Percentiles rank a stretch among this genome's conserved stretches.
Evolutionary conservation across 2,888 invertebrate species (phyloP).

Genomic region (Eugnorisma glareosa): DNA sequence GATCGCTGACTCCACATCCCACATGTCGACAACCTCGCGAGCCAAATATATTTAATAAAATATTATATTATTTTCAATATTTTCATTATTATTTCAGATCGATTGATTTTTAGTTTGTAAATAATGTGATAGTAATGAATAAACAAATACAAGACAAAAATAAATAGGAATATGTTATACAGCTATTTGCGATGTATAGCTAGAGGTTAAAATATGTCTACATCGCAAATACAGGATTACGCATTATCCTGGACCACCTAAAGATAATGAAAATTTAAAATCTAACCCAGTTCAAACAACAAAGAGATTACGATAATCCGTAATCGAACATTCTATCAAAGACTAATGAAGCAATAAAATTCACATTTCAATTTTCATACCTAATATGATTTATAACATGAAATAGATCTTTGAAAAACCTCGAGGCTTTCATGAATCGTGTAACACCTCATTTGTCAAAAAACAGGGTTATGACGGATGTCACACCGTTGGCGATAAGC

Average conservation of each 20-base stretch:
- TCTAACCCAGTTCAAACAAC: not conserved
- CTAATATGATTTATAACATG: slow-evolving; percentile 16
- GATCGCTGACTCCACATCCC: no score
- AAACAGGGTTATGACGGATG: slow-evolving; percentile 5
- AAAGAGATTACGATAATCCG: slow-evolving; percentile 1
- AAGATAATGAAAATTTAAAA: no score
- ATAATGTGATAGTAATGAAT: no score
- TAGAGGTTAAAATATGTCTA: not conserved
- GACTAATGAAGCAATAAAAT: slow-evolving; percentile 31
- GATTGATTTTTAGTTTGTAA: no score
- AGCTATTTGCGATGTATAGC: not conserved
- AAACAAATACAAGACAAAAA: not conserved
- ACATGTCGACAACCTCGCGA: no score
- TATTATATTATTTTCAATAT: no score
- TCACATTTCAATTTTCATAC: slow-evolving; percentile 28
- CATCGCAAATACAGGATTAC: not conserved
- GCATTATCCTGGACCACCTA: not conserved
- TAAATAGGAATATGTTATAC: not conserved
- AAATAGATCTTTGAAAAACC: slow-evolving; percentile 24
- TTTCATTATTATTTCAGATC: no score
- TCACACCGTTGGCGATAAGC: not conserved
- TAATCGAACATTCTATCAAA: slow-evolving; percentile 15
- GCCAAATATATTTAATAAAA: no score
- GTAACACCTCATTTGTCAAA: slow-evolving; percentile 55
- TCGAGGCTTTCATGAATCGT: slow-evolving; percentile 11